A percentile compares a stretch with the other conserved stretches of the same genome.
These are phyloP conservation scores for Hypselothyrea guttata DNA, from an alignment of 2,888 invertebrate species.

Conservation along the genomic window DNA sequence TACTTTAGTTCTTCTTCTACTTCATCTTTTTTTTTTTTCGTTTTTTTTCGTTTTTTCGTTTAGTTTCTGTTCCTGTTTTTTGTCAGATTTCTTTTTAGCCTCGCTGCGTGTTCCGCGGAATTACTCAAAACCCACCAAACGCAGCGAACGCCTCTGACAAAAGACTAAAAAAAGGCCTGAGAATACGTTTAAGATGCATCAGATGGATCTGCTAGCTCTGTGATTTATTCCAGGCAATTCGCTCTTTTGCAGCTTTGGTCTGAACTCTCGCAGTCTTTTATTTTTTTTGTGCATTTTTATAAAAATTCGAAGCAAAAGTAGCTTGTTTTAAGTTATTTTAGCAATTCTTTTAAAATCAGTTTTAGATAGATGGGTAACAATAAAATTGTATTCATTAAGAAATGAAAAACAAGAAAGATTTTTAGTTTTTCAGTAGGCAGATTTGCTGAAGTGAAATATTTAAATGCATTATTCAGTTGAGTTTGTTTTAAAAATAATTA, in stretches of 20 bases:
- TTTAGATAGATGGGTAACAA: no score
- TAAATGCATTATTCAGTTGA: no score
- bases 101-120: slow-evolving; percentile 56
- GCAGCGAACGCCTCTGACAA: slow-evolving; percentile 40
- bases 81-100: slow-evolving; percentile 24
- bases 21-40: slow-evolving; percentile 37
- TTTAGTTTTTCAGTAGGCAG: no score
- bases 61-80: slow-evolving; percentile 15
- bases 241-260: slow-evolving; percentile 6
- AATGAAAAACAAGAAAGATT: no score
- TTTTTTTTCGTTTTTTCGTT: slow-evolving; percentile 16
- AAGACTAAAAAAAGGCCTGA: slow-evolving; percentile 34
- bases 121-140: slow-evolving; percentile 64
- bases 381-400: no score
- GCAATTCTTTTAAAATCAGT: no score
- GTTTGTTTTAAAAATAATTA: no score
- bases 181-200: slow-evolving; percentile 8
- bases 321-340: no score
- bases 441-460: no score
- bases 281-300: background rate
- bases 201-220: slow-evolving; percentile 45
- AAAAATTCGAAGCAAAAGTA: no score
- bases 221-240: slow-evolving; percentile 52
- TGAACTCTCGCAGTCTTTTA: background rate
- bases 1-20: no score